A percentile compares a stretch with the other conserved stretches of the same genome.
Evolutionary conservation across 2,888 invertebrate species (phyloP).

Genomic region (Yponomeuta plumbellus): DNA sequence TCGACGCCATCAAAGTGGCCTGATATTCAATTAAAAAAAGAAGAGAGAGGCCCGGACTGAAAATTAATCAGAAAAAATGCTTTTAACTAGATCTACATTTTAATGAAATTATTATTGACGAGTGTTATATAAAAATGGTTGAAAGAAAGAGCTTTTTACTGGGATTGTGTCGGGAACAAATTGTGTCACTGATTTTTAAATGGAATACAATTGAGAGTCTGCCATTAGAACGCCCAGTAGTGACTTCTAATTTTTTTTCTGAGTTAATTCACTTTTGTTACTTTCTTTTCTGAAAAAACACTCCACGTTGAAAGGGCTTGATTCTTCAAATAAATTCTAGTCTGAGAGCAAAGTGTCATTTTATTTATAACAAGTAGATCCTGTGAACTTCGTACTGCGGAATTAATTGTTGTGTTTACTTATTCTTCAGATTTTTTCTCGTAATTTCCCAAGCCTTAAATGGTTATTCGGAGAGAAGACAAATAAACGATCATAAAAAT

Average conservation of each 20-base stretch:
- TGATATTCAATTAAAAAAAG: conserved; percentile 77
- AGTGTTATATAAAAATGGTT: conserved; percentile 61
- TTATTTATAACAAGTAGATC: background rate
- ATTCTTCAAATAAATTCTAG: too few species aligned
- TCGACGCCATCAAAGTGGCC: conserved; percentile 75
- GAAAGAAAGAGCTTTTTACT: conserved; percentile 45
- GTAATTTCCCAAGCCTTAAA: too few species aligned
- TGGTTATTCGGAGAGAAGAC: too few species aligned
- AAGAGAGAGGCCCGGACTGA: conserved; percentile 69
- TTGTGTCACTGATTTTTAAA: conserved; percentile 7
- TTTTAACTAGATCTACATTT: conserved; percentile 78
- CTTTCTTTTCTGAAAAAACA: too few species aligned
- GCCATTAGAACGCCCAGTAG: background rate
- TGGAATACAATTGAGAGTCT: background rate
- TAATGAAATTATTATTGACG: conserved; percentile 77
- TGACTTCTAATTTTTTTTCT: background rate
- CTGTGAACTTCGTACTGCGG: too few species aligned
- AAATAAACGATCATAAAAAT: too few species aligned
- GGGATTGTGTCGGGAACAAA: conserved; percentile 54
- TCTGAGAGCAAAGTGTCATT: too few species aligned
- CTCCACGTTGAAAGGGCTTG: too few species aligned
- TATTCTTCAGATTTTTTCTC: too few species aligned
- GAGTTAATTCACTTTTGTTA: too few species aligned
- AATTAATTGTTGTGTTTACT: too few species aligned
- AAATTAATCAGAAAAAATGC: conserved; percentile 77